phyloP scores from a whole-genome alignment of 2,113 vertebrate genomes.

The Lampris incognitus region DNA sequence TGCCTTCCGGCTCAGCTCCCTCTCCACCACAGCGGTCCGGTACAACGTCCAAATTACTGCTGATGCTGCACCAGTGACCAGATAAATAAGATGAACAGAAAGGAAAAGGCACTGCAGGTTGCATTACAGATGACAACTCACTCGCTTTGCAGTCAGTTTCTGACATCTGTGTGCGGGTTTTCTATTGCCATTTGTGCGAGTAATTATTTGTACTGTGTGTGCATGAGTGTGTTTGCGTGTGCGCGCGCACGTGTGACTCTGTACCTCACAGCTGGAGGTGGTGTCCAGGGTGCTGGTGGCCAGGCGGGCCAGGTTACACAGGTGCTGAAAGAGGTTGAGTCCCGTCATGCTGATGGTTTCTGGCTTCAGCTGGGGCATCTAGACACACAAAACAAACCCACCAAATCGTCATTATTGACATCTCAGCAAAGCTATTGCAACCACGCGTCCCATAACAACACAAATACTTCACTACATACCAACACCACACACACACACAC shows the following conservation, averaged over 20 bases:
- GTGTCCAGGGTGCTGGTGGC: slow-evolving; percentile 97
- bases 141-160: no score
- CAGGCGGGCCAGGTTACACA: slow-evolving; percentile 96
- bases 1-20: no score
- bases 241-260: background rate
- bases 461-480: background rate
- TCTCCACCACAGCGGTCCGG: no score
- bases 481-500: background rate
- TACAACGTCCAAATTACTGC: no score
- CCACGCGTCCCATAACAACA: background rate
- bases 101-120: no score
- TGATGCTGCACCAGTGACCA: no score
- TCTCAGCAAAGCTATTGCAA: no score
- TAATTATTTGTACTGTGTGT: background rate
- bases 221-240: background rate
- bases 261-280: slow-evolving; percentile 95
- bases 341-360: slow-evolving; percentile 99
- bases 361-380: slow-evolving; percentile 99
- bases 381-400: slow-evolving; percentile 24
- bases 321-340: slow-evolving; percentile 97
- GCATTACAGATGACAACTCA: no score
- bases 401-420: background rate
- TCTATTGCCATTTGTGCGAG: background rate
- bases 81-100: no score
- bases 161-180: no score